These are phyloP conservation scores for Lepus americanus DNA, from an alignment of 2,113 vertebrate genomes.

Conservation along the genomic window DNA sequence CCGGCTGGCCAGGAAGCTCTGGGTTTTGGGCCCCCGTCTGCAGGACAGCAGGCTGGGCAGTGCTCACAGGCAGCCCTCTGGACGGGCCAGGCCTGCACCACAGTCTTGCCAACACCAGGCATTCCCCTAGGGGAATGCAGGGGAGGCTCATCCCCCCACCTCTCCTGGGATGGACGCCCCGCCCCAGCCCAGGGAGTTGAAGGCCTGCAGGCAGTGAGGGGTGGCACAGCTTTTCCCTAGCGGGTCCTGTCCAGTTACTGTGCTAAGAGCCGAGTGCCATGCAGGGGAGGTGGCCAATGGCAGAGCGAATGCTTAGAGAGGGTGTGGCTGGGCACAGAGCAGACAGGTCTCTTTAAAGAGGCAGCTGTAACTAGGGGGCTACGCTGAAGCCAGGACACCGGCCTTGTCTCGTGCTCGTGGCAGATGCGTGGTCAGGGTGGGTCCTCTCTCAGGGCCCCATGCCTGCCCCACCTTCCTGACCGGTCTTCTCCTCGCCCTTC, in stretches of 20 bases:
- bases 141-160: background rate
- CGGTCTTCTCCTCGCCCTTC: no score
- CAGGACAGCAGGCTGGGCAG: no score
- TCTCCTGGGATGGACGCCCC: background rate
- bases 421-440: fast-evolving
- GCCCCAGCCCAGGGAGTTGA: background rate
- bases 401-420: fast-evolving
- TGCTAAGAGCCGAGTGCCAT: background rate
- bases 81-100: background rate
- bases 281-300: background rate
- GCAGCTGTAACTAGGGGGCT: background rate
- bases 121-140: background rate
- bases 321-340: background rate
- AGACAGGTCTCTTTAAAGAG: background rate
- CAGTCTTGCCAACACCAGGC: background rate
- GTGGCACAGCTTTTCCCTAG: background rate
- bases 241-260: background rate
- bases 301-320: background rate
- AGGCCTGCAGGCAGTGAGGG: background rate
- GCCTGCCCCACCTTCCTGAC: background rate
- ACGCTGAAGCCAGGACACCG: background rate
- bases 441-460: background rate
- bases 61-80: background rate
- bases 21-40: no score
- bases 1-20: background rate